These are phyloP conservation scores for Branchellion lobata DNA, from an alignment of 2,888 invertebrate genomes.

Conservation along the genomic window DNA sequence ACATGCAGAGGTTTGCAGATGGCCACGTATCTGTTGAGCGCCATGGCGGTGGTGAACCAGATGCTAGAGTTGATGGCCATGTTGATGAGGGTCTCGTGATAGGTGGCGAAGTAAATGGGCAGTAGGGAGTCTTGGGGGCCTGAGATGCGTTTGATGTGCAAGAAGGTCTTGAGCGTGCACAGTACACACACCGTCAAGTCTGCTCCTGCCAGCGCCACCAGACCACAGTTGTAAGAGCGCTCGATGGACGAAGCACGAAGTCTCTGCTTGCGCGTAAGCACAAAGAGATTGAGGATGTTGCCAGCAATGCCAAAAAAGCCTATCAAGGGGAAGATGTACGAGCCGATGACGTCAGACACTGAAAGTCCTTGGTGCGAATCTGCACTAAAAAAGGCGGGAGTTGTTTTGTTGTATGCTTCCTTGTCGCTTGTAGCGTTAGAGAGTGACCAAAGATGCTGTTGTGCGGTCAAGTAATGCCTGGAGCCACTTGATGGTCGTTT, in stretches of 20 bases:
- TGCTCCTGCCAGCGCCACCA: slow-evolving; percentile 74
- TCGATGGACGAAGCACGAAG: slow-evolving; percentile 70
- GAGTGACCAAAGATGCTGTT: too few species aligned
- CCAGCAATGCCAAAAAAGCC: slow-evolving; percentile 75
- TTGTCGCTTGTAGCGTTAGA: too few species aligned
- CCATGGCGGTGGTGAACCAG: slow-evolving; percentile 74
- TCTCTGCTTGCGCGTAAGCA: slow-evolving; percentile 69
- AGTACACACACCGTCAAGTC: slow-evolving; percentile 68
- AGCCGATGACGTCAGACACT: too few species aligned
- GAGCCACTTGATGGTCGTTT: too few species aligned
- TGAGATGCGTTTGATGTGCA: slow-evolving; percentile 64
- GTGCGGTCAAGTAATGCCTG: too few species aligned
- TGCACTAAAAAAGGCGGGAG: too few species aligned
- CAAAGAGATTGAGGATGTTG: slow-evolving; percentile 76
- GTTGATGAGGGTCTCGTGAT: slow-evolving; percentile 57
- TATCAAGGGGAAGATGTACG: slow-evolving; percentile 69
- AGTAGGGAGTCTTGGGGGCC: slow-evolving; percentile 63
- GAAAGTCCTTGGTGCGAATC: too few species aligned
- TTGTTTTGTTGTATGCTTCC: too few species aligned
- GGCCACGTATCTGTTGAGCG: slow-evolving; percentile 74
- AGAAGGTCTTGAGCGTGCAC: slow-evolving; percentile 67
- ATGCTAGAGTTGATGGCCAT: slow-evolving; percentile 70
- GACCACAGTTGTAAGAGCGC: slow-evolving; percentile 76
- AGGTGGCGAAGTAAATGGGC: slow-evolving; percentile 56
- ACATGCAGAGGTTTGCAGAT: slow-evolving; percentile 74